Base-by-base conservation (phyloP, 2,797 vertebrate species). In the Parauchenoglanis ngamensis region DNA sequence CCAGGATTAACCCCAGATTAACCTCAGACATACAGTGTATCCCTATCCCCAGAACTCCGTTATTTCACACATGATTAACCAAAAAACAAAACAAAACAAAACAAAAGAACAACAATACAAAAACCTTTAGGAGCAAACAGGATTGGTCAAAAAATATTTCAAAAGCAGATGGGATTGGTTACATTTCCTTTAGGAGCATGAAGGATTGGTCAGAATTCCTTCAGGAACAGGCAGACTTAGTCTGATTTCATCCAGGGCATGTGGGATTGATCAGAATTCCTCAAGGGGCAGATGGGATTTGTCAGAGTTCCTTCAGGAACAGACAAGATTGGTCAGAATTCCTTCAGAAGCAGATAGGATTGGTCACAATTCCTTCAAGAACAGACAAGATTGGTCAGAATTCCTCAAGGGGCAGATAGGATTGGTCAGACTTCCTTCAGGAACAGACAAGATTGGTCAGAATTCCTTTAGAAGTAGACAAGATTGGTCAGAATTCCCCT, bases 61-160 rank as follows among this genome's bases (percentile, higher is more conserved):
- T 92, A 92, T 92, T 93, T 92, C 91, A 92, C 92, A 88, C 90
- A 84, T 93, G 92, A 94, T 94, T 94, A 93, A 4, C 28, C n/a
- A 17, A n/a, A n/a, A 75, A 31, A 46, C 10, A n/a, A 75, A 35
- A 35, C 12, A 17, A 77, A 54, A 15, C 15, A 91, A 82, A 23
- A 72, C 77, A 82, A 89, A 88, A 84, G 44, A 59, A 19, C 2
- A 2, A 13, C 40, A 19, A 72, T n/a, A 31, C 44, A 61, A 57
- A 44, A 57, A 5, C 40, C 40, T 40, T 40, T 40, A 40, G 40
- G 46, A 10, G 35, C 7, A 40, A 1, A 7, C 31, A 13, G 23
- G 5, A n/a, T 52, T 77, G 52, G 23, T 31, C 15, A 59, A 8
- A 57, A 72, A 11, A 11, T 44, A 7, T 7, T 44, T 44, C 21